A percentile compares a stretch with the other conserved stretches of the same genome.
phyloP scores from a whole-genome alignment of 37 sponge, comb jelly and placozoan species.

The Oscarella lobularis region DNA sequence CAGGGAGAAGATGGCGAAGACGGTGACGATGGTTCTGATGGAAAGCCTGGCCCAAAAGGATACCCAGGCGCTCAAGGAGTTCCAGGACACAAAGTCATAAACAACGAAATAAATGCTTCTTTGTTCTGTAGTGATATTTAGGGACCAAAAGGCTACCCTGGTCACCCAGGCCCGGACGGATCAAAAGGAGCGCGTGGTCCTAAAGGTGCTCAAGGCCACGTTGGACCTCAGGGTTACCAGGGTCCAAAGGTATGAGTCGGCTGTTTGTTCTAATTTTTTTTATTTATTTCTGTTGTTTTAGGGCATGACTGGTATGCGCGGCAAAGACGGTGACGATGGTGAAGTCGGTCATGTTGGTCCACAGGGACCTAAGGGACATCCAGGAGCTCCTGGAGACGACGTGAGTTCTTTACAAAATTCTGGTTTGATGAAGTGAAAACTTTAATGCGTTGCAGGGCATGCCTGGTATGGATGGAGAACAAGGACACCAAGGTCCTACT shows the following conservation, averaged over 20 bases:
- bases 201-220: not conserved
- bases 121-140: not conserved
- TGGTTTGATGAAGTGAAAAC: no score
- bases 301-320: not conserved
- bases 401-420: not conserved
- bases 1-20: no score
- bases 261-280: not conserved
- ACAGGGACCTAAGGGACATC: not conserved
- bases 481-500: no score
- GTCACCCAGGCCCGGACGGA: not conserved
- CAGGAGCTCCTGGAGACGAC: not conserved
- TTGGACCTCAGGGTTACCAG: not conserved
- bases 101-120: not conserved
- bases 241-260: not conserved
- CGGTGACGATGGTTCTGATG: no score
- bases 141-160: not conserved
- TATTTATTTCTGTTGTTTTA: not conserved
- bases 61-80: no score
- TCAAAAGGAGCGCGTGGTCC: not conserved
- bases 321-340: not conserved
- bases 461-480: not conserved
- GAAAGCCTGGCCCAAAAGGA: no score
- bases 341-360: not conserved
- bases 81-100: not conserved
- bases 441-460: not conserved